Conservation (phyloP, 1,140 invertebrate genomes). For the Sitobion miscanthi region DNA sequence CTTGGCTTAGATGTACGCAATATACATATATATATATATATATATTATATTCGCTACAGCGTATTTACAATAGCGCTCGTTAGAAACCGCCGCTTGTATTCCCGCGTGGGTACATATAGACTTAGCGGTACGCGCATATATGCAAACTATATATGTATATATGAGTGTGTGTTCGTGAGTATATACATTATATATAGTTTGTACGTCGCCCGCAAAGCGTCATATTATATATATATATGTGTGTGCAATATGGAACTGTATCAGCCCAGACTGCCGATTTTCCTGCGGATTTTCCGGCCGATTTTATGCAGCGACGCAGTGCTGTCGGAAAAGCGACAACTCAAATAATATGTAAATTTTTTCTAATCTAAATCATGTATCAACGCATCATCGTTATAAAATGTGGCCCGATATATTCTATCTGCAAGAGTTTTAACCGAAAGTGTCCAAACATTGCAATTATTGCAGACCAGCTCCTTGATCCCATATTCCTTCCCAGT, state of each 20-base stretch:
- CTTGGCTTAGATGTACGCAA: background rate
- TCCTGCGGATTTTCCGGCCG: background rate
- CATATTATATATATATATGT: too few relatives aligned
- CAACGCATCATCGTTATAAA: too few relatives aligned
- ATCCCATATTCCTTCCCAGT: too few relatives aligned
- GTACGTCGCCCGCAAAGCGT: background rate
- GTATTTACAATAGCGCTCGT: conserved; percentile 40
- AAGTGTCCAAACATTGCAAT: too few relatives aligned
- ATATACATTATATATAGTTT: background rate
- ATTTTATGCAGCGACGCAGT: too few relatives aligned
- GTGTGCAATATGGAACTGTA: background rate
- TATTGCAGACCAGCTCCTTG: too few relatives aligned
- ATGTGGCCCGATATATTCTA: too few relatives aligned
- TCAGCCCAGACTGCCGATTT: background rate
- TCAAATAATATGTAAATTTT: background rate
- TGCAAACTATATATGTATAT: background rate
- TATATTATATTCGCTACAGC: background rate
- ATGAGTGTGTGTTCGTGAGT: background rate
- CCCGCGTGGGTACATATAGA: background rate
- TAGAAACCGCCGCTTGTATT: conserved; percentile 23
- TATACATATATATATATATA: background rate
- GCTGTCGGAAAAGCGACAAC: background rate
- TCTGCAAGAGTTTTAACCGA: too few relatives aligned
- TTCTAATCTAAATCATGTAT: too few relatives aligned
- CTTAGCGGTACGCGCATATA: background rate